phyloP scores from a whole-genome alignment of 2,797 vertebrate species.

The Aselliscus stoliczkanus region DNA sequence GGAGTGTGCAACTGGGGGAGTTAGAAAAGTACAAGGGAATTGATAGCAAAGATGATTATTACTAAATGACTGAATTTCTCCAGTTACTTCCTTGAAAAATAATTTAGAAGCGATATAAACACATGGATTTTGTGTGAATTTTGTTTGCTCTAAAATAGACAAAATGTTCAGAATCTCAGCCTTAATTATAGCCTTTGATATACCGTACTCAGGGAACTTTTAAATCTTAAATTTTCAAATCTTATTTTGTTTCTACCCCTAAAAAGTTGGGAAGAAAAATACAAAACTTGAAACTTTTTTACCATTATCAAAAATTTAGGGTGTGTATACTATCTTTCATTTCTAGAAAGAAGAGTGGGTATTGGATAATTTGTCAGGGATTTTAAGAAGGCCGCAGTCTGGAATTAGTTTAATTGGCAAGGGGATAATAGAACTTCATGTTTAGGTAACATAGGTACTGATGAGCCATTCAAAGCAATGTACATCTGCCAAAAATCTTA shows the following conservation, averaged over 20 bases:
- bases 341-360: neutral
- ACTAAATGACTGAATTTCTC: neutral
- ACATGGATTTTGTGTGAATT: neutral
- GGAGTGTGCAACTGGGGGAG: neutral
- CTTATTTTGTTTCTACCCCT: neutral
- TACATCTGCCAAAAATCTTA: slow-evolving; percentile 70
- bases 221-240: too few relatives aligned
- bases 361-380: neutral
- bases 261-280: neutral
- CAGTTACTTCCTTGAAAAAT: neutral
- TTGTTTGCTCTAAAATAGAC: neutral
- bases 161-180: neutral
- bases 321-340: neutral
- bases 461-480: slow-evolving; percentile 67
- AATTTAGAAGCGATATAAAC: neutral
- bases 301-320: neutral
- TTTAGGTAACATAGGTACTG: slow-evolving; percentile 32
- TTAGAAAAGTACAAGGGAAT: neutral
- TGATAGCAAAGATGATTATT: neutral
- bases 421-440: neutral
- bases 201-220: neutral
- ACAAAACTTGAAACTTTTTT: neutral
- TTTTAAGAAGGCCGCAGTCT: slow-evolving; percentile 9
- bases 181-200: neutral
- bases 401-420: neutral